Base-by-base conservation (phyloP, 2,797 vertebrate species). In the Parambassis ranga region DNA sequence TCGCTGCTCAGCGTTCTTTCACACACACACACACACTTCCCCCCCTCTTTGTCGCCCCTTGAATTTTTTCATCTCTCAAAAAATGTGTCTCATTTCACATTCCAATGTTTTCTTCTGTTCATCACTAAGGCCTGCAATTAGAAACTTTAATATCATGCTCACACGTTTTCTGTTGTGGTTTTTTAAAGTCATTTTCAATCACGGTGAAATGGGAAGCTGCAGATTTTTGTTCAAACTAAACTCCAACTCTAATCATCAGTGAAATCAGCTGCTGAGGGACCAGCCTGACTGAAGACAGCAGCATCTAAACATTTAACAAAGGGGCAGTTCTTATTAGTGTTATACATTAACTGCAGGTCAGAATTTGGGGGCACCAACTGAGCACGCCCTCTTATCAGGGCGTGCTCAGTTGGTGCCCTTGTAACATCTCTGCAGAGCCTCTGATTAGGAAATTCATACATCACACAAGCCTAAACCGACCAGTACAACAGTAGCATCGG, bases 81-180 rank as follows among this genome's bases (percentile, higher is more conserved):
- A 75, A 76, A 68, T 78, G 68, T 32, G 27, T n/a, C 44, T 41
- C 18, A 8, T 48, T 20, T 62, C 15, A 23, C 28, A 19, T 39
- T 47, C 8, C 7, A 32, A 39, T 47, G 32, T 22, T 28, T n/a
- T 3, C 0, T 30, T 43, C 6, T 26, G 16, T 14, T 13, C 43
- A 41, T 59, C 11, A 42, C 53, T 10, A 5, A 18, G 48, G 20
- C 6, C 11, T 16, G 14, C 14, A 48, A 19, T 43, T 42, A 51
- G 1, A n/a, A 3, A 6, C 35, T 39, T 33, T 23, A 5, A 6
- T 18, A 8, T 55, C 24, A 6, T 15, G 14, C 15, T 43, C 14
- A 57, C 20, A 3, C 5, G 3, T 58, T 36, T 5, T 5, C 9
- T 23, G 15, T 3, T 26, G 14, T 36, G 23, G 37, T n/a, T 13